Percentiles rank a stretch among this genome's conserved stretches.
Conservation (phyloP, 2,113 vertebrate species). For the Sceloporus undulatus region DNA sequence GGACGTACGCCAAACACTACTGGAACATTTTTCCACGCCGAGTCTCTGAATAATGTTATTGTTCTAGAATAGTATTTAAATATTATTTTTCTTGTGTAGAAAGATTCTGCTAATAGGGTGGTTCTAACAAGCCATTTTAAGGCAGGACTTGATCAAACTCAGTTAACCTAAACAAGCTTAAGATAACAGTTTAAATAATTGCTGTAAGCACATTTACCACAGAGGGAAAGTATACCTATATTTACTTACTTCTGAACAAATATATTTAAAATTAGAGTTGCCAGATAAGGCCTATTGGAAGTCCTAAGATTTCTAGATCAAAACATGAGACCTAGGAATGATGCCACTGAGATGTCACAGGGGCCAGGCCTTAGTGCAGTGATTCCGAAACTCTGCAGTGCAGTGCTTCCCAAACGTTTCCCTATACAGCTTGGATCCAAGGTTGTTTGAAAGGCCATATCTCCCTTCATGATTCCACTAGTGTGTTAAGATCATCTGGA, state of each 20-base stretch:
- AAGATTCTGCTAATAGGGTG: background rate
- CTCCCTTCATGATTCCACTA: no score
- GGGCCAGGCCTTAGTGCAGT: no score
- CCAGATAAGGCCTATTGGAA: background rate
- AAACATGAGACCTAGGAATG: background rate
- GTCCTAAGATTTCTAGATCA: background rate
- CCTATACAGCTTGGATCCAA: no score
- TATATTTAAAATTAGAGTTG: background rate
- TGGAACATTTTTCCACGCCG: background rate
- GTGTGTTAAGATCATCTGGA: no score
- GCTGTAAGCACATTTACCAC: background rate
- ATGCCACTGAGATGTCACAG: no score
- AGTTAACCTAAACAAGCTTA: background rate
- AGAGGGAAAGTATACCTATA: background rate
- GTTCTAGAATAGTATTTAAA: background rate
- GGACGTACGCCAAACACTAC: background rate
- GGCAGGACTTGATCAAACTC: background rate
- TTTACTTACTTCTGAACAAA: background rate
- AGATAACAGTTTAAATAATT: no score
- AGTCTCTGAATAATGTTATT: conserved; percentile 1
- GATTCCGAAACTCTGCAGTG: no score
- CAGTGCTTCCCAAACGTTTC: no score
- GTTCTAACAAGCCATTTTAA: background rate
- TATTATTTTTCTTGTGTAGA: background rate
- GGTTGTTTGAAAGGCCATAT: no score